Evolutionary conservation across 2,113 vertebrate species (phyloP), one percentile per base, ranked within the genome.

Genomic region (Barnardius zonarius): DNA sequence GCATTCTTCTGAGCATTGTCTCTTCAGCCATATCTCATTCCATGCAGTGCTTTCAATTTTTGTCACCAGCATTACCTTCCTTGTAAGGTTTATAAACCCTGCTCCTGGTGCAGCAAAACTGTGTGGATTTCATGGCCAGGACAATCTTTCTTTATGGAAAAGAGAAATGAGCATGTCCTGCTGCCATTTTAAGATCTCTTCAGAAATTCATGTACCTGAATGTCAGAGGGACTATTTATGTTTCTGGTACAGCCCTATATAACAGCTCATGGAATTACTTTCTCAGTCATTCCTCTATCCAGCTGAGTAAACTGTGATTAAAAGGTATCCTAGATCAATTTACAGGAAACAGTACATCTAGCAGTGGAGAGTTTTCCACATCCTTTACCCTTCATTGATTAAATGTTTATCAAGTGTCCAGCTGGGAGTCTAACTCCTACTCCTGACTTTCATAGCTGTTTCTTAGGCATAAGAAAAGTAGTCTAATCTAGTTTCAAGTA

Each of bases 11-110:
- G 18, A 82, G 14, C 0, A 0, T 79, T 93, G 69, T 89, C 83
- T 91, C 89, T 76, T 92, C 93, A 76, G 62, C 66, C 49, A 14
- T 89, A 87, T 89, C 74, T 95, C 89, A 91, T 61, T 48, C 81
- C 48, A 76, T 75, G 64, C 55, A 86, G 57, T 75, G 66, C 77
- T 75, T 95, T 95, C 92, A 91, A 1, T 87, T 87, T 91, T 75
- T 95, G 66, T 95, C 76, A 79, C 73, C 57, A 86, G 30, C 25
- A 69, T 81, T 93, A 73, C 66, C 31, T 79, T 16, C 44, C 74
- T 57, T 87, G 37, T 2, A 67, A 96, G 83, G 64, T 82, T 87
- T 95, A 86, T 91, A 90, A 92, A 89, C 81, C 18, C 49, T 59
- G 62, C 30, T 87, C 66, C 59, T 59, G 25, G 66, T 54, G 10